Evolutionary conservation across 2,888 invertebrate genomes (phyloP), one percentile per base, ranked within the genome.

Genomic region (Hyposoter didymator): DNA sequence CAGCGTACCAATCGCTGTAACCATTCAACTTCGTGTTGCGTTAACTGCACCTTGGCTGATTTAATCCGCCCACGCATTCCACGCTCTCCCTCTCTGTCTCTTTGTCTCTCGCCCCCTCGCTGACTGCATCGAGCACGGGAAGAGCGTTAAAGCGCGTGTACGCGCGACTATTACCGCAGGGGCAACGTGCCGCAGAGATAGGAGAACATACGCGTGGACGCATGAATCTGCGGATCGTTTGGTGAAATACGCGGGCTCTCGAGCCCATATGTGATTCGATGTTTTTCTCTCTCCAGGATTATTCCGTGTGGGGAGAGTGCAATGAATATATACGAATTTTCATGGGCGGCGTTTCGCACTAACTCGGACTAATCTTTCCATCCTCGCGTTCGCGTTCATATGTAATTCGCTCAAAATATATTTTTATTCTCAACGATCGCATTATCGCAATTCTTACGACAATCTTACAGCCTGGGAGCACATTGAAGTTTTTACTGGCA

Each of bases 51-150:
- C 76, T 47, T 72, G 67, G 52, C 66, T 78, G 80, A 84, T 88
- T 84, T 82, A 62, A 72, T 78, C 70, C 76, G 84, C 84, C 85
- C 84, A 86, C 86, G 86, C 86, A 73, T 78, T 62, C 74, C 81
- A 64, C 73, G 72, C 64, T 67, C 70, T 69, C 59, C 14, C 17
- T 22, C 59, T 59, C 14, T 73, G n/a, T n/a, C n/a, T n/a, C 32
- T 55, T 1, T 55, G 17, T 47, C 32, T n/a, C 8, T 39, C 64
- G 17, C 6, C 39, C 5, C 62, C 62, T 59, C 62, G 84, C 43
- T 75, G 28, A 70, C 74, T 75, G 82, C 78, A 70, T 78, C 78
- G 45, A 85, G 39, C 78, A 74, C 59, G 62, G 64, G 64, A 79
- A 79, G 80, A 75, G 75, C 74, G 78, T 59, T 75, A 74, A 79